Base-by-base conservation (phyloP, 1,140 invertebrate genomes). In the Achatina immaculata region DNA sequence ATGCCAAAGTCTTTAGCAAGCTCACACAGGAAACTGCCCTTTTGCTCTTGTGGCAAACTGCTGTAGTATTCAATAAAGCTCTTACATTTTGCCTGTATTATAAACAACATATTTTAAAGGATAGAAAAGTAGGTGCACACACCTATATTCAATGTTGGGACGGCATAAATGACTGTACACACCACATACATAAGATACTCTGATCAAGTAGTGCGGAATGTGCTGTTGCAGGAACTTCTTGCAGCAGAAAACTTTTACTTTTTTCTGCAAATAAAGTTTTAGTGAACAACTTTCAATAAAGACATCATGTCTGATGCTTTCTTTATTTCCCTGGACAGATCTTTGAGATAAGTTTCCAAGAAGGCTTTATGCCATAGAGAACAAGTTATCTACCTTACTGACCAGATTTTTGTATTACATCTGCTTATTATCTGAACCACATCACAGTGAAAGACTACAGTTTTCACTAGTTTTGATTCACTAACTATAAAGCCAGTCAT, bases 1-100 rank as follows among this genome's bases (percentile, higher is more conserved):
- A 87, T 84, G 4, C 88, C 86, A 85, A 86, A 89, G 14, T 84
- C 78, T 28, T 85, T 76, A 21, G 87, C 78, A 28, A 90, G 78
- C 21, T 83, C 66, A 38, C 80, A 81, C n/a, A 90, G 68, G 51
- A 90, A 87, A 0, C 69, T 43, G 34, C 80, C 73, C 74, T 84
- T 88, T n/a, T 86, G 83, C 24, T 55, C 55, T 24, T 72, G 43
- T 38, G 43, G 36, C 42, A 88, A 66, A 6, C 55, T 72, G 28
- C 66, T 83, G 78, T 89, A 90, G 31, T 82, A 85, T 38, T 83
- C 21, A 43, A 85, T 85, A 42, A 90, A 89, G 16, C 71, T 76
- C 34, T 82, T 85, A 80, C 87, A 86, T 73, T 87, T 87, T 45
- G 66, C 80, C 88, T 89, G 78, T 75, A 87, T 83, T 34, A 66